Conservation (phyloP, 64 coral and sea anemone species). For the Stichodactyla mertensii region DNA sequence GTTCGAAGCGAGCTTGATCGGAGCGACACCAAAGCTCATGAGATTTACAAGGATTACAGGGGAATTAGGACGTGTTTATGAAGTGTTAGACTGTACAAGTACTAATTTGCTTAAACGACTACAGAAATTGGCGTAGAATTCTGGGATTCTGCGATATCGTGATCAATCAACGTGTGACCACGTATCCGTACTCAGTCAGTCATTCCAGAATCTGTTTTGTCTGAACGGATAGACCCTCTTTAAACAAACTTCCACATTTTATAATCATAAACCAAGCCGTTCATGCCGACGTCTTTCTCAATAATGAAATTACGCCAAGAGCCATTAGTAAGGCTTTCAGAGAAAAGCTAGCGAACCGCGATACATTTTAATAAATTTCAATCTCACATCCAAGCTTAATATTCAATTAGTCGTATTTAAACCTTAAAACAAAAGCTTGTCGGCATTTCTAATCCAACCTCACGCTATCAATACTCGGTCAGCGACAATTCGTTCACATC, state of each 20-base stretch:
- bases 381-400: conserved; percentile 68
- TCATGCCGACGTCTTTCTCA: not conserved
- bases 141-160: not conserved
- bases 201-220: not conserved
- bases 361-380: conserved; percentile 59
- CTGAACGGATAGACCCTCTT: not conserved
- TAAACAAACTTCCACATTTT: not conserved
- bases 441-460: conserved; percentile 32
- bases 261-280: not conserved
- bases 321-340: not conserved
- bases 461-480: conserved; percentile 51
- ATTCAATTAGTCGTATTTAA: conserved; percentile 95
- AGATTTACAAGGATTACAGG: conserved; percentile 5
- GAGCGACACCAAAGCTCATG: not conserved
- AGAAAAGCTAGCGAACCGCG: conserved; percentile 3
- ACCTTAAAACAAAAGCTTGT: conserved; percentile 89
- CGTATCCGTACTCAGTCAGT: not conserved
- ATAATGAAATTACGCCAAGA: conserved; percentile 6
- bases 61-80: not conserved
- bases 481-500: not conserved
- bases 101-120: conserved; percentile 1
- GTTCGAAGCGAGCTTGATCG: not conserved
- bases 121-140: not conserved
- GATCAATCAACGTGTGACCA: not conserved
- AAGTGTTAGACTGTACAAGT: not conserved